Percentiles rank a stretch among this genome's conserved stretches.
Conservation (phyloP, 2,888 invertebrate species). For the Heteromyza rotundicornis region DNA sequence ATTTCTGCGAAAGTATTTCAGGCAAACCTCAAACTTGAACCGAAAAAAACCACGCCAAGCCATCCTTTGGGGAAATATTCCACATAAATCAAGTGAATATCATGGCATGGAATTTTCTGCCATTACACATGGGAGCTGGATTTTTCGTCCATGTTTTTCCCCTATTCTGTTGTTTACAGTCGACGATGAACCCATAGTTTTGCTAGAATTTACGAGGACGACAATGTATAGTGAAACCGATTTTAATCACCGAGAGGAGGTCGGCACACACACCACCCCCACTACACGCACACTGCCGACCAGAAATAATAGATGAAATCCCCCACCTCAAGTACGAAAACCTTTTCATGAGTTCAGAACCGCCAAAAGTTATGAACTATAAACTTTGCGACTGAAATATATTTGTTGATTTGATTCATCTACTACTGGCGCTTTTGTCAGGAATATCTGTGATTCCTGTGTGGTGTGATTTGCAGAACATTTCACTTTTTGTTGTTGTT, state of each 20-base stretch:
- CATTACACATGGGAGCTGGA: conserved; percentile 10
- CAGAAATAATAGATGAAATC: too few species aligned
- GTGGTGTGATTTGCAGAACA: background rate
- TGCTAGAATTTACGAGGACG: background rate
- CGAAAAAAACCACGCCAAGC: background rate
- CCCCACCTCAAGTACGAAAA: too few species aligned
- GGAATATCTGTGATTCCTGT: background rate
- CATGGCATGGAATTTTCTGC: conserved; percentile 8
- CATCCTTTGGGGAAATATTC: conserved; percentile 27
- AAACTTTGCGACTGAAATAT: background rate
- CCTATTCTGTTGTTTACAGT: background rate
- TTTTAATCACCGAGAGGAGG: conserved; percentile 15
- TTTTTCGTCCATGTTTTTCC: background rate
- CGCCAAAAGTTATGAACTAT: conserved; percentile 12
- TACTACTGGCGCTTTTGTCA: background rate
- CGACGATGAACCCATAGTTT: background rate
- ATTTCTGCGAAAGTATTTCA: background rate
- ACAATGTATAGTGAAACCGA: conserved; percentile 1
- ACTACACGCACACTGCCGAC: background rate
- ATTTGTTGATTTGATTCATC: background rate
- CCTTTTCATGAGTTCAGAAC: background rate
- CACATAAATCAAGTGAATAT: conserved; percentile 33
- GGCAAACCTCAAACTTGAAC: background rate
- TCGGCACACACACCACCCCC: background rate
- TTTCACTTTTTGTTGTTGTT: too few species aligned